Evolutionary conservation across 2,888 invertebrate genomes (phyloP).

Genomic region (Melangyna quadrimaculata): DNA sequence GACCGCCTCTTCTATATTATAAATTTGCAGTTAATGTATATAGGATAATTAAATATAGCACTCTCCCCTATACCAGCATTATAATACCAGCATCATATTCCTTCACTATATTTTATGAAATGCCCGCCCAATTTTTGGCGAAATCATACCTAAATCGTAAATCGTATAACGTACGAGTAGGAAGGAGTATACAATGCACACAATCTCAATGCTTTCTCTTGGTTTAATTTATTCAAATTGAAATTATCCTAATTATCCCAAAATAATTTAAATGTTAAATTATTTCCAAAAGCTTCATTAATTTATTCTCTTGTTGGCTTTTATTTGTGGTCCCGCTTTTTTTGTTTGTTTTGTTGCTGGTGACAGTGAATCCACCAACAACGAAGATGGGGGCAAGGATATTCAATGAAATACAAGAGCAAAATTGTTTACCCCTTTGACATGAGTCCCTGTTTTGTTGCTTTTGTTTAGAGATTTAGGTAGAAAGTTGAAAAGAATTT

Average conservation of each 20-base stretch:
- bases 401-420: slow-evolving; percentile 4
- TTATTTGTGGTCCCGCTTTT: slow-evolving; percentile 31
- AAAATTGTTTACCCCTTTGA: not conserved
- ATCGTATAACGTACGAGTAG: not conserved
- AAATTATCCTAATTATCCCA: slow-evolving; percentile 70
- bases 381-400: not conserved
- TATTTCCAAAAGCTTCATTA: slow-evolving; percentile 69
- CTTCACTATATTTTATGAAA: not conserved
- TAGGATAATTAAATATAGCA: not conserved
- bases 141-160: not conserved
- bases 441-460: slow-evolving; percentile 3
- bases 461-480: not conserved
- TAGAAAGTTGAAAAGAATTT: not conserved
- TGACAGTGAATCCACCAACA: not conserved
- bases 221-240: slow-evolving; percentile 68
- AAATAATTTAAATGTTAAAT: slow-evolving; percentile 71
- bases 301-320: slow-evolving; percentile 59
- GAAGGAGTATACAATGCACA: not conserved
- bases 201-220: not conserved
- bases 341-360: not conserved
- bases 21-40: not conserved
- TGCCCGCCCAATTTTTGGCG: not conserved
- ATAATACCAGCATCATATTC: too few relatives aligned
- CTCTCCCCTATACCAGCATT: not conserved
- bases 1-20: slow-evolving; percentile 13